phyloP scores from a whole-genome alignment of 2,888 invertebrate species.

The Zhuqinia jingwanae region DNA sequence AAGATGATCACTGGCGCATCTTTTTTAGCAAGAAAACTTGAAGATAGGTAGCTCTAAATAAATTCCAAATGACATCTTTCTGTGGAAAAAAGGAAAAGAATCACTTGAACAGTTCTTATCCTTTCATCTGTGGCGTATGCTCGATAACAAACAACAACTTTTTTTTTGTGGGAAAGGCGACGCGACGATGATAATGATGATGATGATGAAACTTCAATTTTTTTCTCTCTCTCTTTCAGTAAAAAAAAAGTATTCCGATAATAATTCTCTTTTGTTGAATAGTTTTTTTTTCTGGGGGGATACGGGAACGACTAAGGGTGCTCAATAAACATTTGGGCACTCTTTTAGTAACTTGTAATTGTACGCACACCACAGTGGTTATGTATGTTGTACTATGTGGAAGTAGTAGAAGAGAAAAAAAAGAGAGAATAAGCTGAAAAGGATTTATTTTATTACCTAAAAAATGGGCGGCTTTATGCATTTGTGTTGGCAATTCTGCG shows the following conservation, averaged over 20 bases:
- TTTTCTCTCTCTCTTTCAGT: conserved; percentile 1
- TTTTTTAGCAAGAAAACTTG: background rate
- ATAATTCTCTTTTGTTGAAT: conserved; percentile 12
- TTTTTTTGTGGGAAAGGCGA: conserved; percentile 6
- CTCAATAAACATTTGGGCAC: conserved; percentile 6
- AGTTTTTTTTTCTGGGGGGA: conserved; percentile 16
- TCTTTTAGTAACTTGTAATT: background rate
- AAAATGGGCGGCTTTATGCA: conserved; percentile 57
- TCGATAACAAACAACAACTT: conserved; percentile 3
- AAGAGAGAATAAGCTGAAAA: conserved; percentile 27
- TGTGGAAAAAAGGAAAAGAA: conserved; percentile 31
- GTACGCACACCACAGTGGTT: background rate
- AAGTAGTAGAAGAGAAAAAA: background rate
- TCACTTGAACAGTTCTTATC: conserved; percentile 26
- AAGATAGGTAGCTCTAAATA: background rate
- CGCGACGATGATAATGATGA: background rate
- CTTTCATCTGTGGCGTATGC: conserved; percentile 24
- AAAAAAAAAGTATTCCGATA: conserved; percentile 14
- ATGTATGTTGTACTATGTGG: background rate
- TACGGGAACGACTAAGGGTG: conserved; percentile 26
- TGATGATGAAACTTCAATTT: background rate
- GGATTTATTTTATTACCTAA: conserved; percentile 60
- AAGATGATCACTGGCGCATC: conserved; percentile 3
- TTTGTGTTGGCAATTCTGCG: conserved; percentile 65
- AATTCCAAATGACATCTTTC: conserved; percentile 41